Base-by-base conservation (phyloP, 1,140 invertebrate species). In the Rhyacophila brunnea region DNA sequence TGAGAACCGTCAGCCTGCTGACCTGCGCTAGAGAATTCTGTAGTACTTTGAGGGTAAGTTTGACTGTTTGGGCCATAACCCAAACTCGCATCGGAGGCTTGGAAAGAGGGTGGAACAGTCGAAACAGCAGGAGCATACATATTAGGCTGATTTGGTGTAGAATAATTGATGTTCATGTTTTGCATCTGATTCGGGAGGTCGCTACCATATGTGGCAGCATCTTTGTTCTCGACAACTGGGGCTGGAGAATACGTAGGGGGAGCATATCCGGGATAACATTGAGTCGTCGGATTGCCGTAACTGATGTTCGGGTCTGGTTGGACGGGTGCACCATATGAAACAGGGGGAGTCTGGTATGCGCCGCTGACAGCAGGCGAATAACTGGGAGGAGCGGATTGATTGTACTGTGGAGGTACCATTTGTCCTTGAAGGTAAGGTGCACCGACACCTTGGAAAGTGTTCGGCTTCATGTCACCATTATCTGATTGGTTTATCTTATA, bases 141-240 rank as follows among this genome's bases (percentile, higher is more conserved):
- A 38, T 49, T 34, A 28, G 17, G 11, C 19, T 47, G n/a, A 35
- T 36, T 57, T 36, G 48, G 43, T 18, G 36, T 10, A 14, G 55
- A 9, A 36, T 51, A 58, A 20, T 53, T 53, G 44, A 65, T 60
- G 35, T 54, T 65, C 45, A 61, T 49, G 45, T 58, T 65, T 51
- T 65, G 62, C 54, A 65, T 61, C 15, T 60, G 62, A 32, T 20
- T 60, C 9, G 47, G 13, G 1, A 64, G n/a, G 23, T 60, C 58
- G 52, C 42, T 36, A 10, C 42, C 57, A 13, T 51, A 45, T 6
- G 7, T 13, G n/a, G n/a, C 36, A 23, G 11, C n/a, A 28, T 20
- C 4, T 57, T 17, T 49, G 42, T 46, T 47, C 28, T 56, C 54
- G 43, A 19, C 15, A 14, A 50, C 51, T 14, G 38, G 20, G n/a